phyloP scores from a whole-genome alignment of 23 tunicate species.

The Oikopleura albicans region DNA sequence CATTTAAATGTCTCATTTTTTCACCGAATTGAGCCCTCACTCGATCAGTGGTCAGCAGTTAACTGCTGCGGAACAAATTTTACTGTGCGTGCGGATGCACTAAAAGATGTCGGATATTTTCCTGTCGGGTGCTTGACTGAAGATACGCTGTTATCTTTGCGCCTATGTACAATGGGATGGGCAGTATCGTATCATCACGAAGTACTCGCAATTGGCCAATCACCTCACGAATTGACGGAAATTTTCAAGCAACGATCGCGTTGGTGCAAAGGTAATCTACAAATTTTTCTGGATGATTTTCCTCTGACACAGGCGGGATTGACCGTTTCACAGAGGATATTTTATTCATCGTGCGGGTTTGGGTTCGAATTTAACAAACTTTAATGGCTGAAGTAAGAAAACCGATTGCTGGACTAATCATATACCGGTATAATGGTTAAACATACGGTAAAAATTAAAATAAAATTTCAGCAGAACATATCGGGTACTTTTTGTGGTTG shows the following conservation, averaged over 20 bases:
- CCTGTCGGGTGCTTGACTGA: constrained; percentile 95
- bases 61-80: constrained; percentile 95
- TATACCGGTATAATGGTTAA: too few species aligned
- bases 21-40: constrained; percentile 82
- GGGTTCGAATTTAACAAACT: too few species aligned
- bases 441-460: too few species aligned
- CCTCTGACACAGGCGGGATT: constrained; percentile 90
- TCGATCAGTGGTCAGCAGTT: constrained; percentile 93
- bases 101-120: constrained; percentile 86
- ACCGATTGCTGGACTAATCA: too few species aligned
- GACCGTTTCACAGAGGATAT: constrained; percentile 61
- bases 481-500: too few species aligned
- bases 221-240: constrained; percentile 88
- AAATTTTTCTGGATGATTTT: constrained; percentile 83
- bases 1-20: constrained; percentile 86
- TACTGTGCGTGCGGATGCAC: constrained; percentile 73
- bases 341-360: constrained; percentile 81
- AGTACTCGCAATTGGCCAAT: constrained; percentile 84
- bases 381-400: too few species aligned
- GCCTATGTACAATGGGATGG: constrained; percentile 92
- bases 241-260: constrained; percentile 80
- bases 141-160: constrained; percentile 64
- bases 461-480: too few species aligned
- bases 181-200: constrained; percentile 98
- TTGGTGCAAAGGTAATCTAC: constrained; percentile 97